phyloP scores from a whole-genome alignment of 2,113 vertebrate genomes.

The Octodon degus region DNA sequence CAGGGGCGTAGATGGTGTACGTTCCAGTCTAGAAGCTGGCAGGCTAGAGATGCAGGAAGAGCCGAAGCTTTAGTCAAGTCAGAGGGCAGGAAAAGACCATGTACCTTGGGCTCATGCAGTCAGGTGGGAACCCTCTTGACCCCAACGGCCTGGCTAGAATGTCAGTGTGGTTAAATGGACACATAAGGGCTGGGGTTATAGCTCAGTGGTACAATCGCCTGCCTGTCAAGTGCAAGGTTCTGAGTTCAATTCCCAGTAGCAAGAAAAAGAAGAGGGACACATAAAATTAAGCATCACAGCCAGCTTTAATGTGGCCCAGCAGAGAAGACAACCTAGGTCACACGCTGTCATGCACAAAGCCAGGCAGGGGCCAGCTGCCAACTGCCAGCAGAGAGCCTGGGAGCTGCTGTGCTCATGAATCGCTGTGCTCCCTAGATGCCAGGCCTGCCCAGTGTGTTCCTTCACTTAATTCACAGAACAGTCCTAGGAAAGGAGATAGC shows the following conservation, averaged over 20 bases:
- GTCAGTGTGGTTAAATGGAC: neutral
- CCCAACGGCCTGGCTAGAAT: neutral
- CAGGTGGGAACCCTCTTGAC: neutral
- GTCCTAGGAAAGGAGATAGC: neutral
- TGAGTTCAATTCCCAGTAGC: no score
- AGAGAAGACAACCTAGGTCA: neutral
- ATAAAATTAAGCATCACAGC: neutral
- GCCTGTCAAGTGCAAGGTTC: no score
- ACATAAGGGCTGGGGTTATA: neutral
- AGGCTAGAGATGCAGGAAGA: neutral
- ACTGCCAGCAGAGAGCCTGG: neutral
- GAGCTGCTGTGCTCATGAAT: neutral
- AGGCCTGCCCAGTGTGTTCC: neutral
- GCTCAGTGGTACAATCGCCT: no score
- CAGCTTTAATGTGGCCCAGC: neutral
- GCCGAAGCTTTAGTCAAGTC: neutral
- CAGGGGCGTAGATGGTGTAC: fast-evolving
- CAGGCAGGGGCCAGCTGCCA: neutral
- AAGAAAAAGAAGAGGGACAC: no score
- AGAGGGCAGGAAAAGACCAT: neutral
- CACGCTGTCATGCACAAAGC: neutral
- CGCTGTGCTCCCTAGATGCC: neutral
- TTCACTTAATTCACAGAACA: neutral
- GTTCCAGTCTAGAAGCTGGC: neutral
- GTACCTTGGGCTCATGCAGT: neutral